Evolutionary conservation across 2,797 vertebrate genomes (phyloP).

Genomic region (Sylvilagus floridanus): DNA sequence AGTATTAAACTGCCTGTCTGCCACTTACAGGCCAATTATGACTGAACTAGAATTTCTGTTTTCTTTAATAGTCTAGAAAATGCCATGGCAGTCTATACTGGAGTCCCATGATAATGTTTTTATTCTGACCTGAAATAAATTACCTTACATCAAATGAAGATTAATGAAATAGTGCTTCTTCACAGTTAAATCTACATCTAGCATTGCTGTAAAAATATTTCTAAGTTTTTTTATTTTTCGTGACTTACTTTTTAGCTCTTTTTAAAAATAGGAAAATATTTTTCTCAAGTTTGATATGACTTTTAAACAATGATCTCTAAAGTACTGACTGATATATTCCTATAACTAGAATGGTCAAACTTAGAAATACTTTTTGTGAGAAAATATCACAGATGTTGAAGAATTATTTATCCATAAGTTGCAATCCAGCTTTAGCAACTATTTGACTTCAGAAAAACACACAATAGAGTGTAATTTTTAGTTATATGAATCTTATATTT

Average conservation of each 20-base stretch:
- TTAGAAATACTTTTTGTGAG: slow-evolving; percentile 49
- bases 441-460: slow-evolving; percentile 10
- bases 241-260: slow-evolving; percentile 2
- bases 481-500: slow-evolving; percentile 15
- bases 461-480: slow-evolving; percentile 9
- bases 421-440: slow-evolving; percentile 10
- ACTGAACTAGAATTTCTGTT: background rate
- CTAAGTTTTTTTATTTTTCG: slow-evolving; percentile 17
- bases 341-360: slow-evolving; percentile 33
- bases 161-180: background rate
- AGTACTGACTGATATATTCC: background rate
- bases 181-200: background rate
- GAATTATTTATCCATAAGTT: background rate
- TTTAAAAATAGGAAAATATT: slow-evolving; percentile 40
- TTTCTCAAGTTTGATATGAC: slow-evolving; percentile 8
- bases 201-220: background rate
- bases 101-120: background rate
- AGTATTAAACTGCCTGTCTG: background rate
- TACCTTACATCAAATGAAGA: background rate
- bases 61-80: slow-evolving; percentile 18
- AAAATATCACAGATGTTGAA: slow-evolving; percentile 11
- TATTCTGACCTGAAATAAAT: slow-evolving; percentile 10
- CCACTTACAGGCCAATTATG: background rate
- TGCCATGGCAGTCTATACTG: background rate
- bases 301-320: slow-evolving; percentile 39